Base-by-base conservation (phyloP, 2,797 vertebrate genomes). In the Leptodactylus fallax region DNA sequence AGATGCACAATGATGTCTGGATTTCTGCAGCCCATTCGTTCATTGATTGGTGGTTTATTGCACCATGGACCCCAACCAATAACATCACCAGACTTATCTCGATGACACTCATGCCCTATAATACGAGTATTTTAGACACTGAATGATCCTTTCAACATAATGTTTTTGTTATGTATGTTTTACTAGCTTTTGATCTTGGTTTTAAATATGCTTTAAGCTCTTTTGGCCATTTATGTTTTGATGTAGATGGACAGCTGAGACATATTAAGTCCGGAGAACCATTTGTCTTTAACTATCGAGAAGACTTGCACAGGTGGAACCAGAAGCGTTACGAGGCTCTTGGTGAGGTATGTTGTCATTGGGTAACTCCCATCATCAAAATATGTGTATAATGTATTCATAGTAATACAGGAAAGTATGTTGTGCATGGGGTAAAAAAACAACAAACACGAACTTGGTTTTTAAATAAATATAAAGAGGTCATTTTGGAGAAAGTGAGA, bases 301-400 rank as follows among this genome's bases (percentile, higher is more conserved):
- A 99, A 95, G 97, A 98, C 91, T 96, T 99, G 89, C 98, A 99
- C 91, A 96, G 98, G 90, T 99, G 98, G 98, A 99, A 99, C 92
- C 98, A 99, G 92, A 99, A 99, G 91, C 96, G 98, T 90, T 99
- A 99, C 25, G 98, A 99, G 94, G 98, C 98, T 82, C 97, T 99
- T 51, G 98, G 98, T 94, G 98, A 99, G 97, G 98, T 83, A 79
- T 6, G 74, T 77, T n/a, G 49, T 76, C 36, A 47, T 72, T 45
- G 17, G 3, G 19, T n/a, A 76, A n/a, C 21, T n/a, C 45, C 27
- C 8, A 47, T 47, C 45, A 51, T 21, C 7, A n/a, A n/a, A 53
- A 13, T 4, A 17, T 16, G 16, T 17, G 16, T 13, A 58, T 58
- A 13, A 58, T 3, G 36, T 71, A 36, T 36, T 47, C 16, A 47